Evolutionary conservation across 1,140 invertebrate species (phyloP).

Genomic region (Chironomus striatipennis): DNA sequence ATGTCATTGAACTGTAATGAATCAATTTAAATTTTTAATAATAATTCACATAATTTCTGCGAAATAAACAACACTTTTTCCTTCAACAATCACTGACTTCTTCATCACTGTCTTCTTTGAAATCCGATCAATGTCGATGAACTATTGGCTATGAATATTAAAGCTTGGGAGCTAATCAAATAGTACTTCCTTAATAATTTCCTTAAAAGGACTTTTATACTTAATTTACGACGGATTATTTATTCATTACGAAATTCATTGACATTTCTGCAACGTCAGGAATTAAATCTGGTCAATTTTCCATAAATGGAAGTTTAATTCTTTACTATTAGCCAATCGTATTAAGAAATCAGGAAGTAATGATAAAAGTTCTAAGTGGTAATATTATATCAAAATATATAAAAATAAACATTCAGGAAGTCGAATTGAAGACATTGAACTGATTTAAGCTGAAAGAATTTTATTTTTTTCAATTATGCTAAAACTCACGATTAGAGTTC

Average conservation of each 20-base stretch:
- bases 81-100: not conserved
- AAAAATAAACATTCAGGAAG: not conserved
- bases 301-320: not conserved
- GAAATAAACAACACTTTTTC: too few species aligned
- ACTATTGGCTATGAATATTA: not conserved
- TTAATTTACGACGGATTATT: not conserved
- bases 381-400: not conserved
- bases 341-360: not conserved
- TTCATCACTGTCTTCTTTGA: not conserved
- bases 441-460: not conserved
- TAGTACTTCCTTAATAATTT: not conserved
- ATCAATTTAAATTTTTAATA: too few species aligned
- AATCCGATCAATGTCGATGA: not conserved
- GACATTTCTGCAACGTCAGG: not conserved
- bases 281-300: not conserved
- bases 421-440: not conserved
- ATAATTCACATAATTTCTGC: too few species aligned
- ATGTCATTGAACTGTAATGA: too few species aligned
- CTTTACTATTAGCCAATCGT: not conserved
- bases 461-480: not conserved
- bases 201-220: not conserved
- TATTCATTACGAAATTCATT: conserved; percentile 7
- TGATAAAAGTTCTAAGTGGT: not conserved
- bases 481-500: not conserved
- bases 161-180: not conserved